Conservation (phyloP, 1,140 invertebrate genomes). For the Danaus melanippus region DNA sequence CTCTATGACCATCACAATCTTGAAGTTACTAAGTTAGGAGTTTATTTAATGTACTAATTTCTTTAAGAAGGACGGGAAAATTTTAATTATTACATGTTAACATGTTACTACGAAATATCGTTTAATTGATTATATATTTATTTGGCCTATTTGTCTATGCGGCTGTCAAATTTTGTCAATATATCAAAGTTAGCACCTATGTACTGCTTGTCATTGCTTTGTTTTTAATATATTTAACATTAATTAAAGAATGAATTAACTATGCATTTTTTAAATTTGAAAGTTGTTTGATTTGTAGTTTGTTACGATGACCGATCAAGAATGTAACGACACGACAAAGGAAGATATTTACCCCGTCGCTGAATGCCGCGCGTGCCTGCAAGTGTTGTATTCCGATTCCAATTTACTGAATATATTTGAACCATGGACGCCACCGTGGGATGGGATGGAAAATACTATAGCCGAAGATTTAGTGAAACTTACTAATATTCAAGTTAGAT, state of each 20-base stretch:
- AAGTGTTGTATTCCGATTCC: constrained; percentile 22
- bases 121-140: constrained; percentile 1
- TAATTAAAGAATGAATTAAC: constrained; percentile 2
- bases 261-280: constrained; percentile 1
- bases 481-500: constrained; percentile 37
- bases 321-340: constrained; percentile 6
- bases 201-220: constrained; percentile 6
- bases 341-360: constrained; percentile 7
- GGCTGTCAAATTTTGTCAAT: constrained; percentile 18
- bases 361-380: constrained; percentile 49
- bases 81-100: no score
- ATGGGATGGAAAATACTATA: constrained; percentile 38
- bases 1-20: no score
- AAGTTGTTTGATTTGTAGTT: constrained; percentile 13
- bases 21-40: no score
- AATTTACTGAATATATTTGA: constrained; percentile 39
- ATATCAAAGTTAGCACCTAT: constrained; percentile 1
- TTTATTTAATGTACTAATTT: no score
- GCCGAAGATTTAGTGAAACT: constrained; percentile 48
- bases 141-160: constrained; percentile 18
- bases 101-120: no score
- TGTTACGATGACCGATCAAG: constrained; percentile 12
- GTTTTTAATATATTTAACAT: constrained; percentile 4
- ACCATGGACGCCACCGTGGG: constrained; percentile 41
- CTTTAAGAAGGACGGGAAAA: no score